Evolutionary conservation across 2,888 invertebrate genomes (phyloP), one percentile per base, ranked within the genome.

Genomic region (Bhutanitis thaidina): DNA sequence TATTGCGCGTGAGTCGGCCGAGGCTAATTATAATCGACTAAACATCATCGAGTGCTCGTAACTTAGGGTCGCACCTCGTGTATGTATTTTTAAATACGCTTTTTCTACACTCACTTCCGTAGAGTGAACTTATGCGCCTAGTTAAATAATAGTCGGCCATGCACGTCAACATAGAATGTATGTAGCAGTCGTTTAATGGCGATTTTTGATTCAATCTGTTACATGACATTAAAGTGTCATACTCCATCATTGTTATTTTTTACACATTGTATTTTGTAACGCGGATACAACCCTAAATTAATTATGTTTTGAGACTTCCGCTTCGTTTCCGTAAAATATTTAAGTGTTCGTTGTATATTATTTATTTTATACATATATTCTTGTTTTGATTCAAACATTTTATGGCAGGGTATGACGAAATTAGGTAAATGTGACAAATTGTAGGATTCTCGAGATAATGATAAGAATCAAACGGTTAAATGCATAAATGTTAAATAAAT

Each of bases 21-120:
- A 69, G 69, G 82, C 88, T 88, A 89, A 87, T 89, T 89, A 89
- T 89, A 89, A 85, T 86, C 86, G 77, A 80, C 87, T 85, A 83
- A 86, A 85, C 82, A 84, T 85, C 84, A 86, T 83, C 81, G 83
- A 80, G 80, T 78, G 78, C 72, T 79, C 69, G 79, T 80, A 80
- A 81, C 63, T 78, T 86, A 81, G 87, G 88, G 85, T 83, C 78
- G 82, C 76, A 67, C 71, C 75, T 77, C 67, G 59, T 58, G 61
- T 69, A 71, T 73, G 69, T 84, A 82, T 83, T 84, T 85, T 78
- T 80, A 79, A 80, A 83, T 73, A 71, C 59, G 60, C 58, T 72
- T 77, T 78, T 77, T 77, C 65, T 65, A 65, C 61, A 56, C 61
- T 65, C 64, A 68, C 72, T 74, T 77, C 70, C 69, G 65, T 44